Evolutionary conservation across 2,797 vertebrate genomes (phyloP).

Genomic region (Aphelocoma californica): DNA sequence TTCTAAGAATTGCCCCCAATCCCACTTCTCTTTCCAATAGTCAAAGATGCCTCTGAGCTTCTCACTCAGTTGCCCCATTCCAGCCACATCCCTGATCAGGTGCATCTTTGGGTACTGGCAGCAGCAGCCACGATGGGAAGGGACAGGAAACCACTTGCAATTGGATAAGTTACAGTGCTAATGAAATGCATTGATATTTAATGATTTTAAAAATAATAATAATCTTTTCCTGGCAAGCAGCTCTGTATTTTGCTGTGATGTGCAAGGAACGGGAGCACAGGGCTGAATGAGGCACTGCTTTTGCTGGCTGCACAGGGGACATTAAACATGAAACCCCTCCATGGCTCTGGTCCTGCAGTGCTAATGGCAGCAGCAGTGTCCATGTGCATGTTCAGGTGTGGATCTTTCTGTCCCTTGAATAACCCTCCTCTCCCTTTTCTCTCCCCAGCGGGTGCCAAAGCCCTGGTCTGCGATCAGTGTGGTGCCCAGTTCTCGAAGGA

Average conservation of each 20-base stretch:
- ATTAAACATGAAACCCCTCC: fast-evolving
- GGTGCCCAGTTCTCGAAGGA: constrained; percentile 97
- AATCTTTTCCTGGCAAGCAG: background rate
- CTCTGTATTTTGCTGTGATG: background rate
- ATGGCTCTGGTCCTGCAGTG: fast-evolving
- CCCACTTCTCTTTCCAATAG: background rate
- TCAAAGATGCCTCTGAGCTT: background rate
- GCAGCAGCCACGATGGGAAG: background rate
- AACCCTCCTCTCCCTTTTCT: background rate
- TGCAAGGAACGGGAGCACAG: fast-evolving
- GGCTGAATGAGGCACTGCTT: background rate
- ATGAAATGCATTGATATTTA: constrained; percentile 4
- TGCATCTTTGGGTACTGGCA: background rate
- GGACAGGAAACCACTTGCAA: constrained; percentile 7
- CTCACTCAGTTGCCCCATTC: background rate
- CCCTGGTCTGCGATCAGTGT: constrained; percentile 96
- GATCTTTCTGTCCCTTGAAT: fast-evolving
- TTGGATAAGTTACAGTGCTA: background rate
- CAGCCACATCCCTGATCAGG: background rate
- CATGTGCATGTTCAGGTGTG: fast-evolving
- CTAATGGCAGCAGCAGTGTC: background rate
- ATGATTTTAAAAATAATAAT: background rate
- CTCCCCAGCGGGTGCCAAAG: constrained; percentile 89
- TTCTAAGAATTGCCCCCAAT: constrained; percentile 21
- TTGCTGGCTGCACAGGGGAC: background rate